Base-by-base conservation (phyloP, 2,113 vertebrate genomes). In the Etheostoma spectabile region DNA sequence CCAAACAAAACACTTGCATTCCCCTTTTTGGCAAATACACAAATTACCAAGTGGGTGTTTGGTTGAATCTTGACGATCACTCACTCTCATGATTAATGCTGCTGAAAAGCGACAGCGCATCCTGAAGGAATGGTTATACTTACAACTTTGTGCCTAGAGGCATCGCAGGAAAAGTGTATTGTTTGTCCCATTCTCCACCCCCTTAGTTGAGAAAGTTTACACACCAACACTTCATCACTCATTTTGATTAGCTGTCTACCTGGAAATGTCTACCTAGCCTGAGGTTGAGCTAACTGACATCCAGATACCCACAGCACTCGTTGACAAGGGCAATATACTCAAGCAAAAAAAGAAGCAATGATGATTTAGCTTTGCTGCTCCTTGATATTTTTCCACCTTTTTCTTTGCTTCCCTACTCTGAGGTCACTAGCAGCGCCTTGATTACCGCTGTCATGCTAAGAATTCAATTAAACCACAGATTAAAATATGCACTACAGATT, bases 191-290 rank as follows among this genome's bases (percentile, higher is more conserved):
- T 62, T 83, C 71, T 69, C 62, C 52, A 73, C 66, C 78, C 78
- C 65, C 51, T 75, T 60, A 65, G 59, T n/a, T 64, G 30, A 79
- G 46, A 46, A 51, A 78, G 72, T 89, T 86, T 77, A 83, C 45
- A 53, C 53, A 64, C 48, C 14, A 69, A 53, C 70, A 61, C 76
- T 65, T 78, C 38, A 87, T 87, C 76, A 79, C 61, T 88, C 86
- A 90, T 83, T 84, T 79, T 84, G 84, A 90, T 87, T 71, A 86
- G 80, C 83, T 82, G 85, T 89, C 83, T 80, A 65, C 69, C 77
- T 65, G 7, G 38, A 88, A 86, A 86, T 18, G 6, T 42, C 74
- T 55, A 12, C 68, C 42, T 49, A 62, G 85, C 91, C 81, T 46
- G 42, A 80, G 83, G 86, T 83, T 56, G 61, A 71, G 68, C 76